Evolutionary conservation across 2,797 vertebrate species (phyloP).

Genomic region (Gadopsis bispinosus): DNA sequence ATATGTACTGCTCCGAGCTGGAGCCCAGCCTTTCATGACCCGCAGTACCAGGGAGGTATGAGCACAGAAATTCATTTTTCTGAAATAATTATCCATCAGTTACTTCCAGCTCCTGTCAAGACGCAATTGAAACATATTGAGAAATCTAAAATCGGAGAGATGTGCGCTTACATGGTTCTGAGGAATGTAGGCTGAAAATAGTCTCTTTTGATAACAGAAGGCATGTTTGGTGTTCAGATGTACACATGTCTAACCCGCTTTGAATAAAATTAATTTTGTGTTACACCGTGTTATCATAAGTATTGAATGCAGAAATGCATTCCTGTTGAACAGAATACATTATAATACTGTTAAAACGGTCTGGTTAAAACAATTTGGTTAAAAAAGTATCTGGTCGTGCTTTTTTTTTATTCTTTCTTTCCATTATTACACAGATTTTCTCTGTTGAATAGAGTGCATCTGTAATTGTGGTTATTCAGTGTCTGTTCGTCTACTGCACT

Average conservation of each 20-base stretch:
- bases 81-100: conserved; percentile 27
- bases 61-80: conserved; percentile 16
- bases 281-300: background rate
- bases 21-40: conserved; percentile 43
- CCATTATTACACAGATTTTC: background rate
- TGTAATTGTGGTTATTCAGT: conserved; percentile 28
- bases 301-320: background rate
- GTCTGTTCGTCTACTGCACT: conserved; percentile 24
- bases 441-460: conserved; percentile 23
- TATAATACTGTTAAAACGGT: background rate
- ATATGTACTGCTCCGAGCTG: conserved; percentile 37
- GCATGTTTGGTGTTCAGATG: conserved; percentile 1
- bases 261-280: background rate
- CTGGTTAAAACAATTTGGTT: background rate
- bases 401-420: background rate
- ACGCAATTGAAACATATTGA: conserved; percentile 8
- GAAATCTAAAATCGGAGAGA: conserved; percentile 24
- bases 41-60: conserved; percentile 27
- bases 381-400: background rate
- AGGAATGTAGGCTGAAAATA: conserved; percentile 47
- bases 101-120: conserved; percentile 19
- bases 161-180: background rate
- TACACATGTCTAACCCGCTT: background rate
- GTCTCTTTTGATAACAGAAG: conserved; percentile 24
- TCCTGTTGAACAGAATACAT: background rate